Conservation (phyloP, 2,113 vertebrate genomes). For the Aythya baeri region DNA sequence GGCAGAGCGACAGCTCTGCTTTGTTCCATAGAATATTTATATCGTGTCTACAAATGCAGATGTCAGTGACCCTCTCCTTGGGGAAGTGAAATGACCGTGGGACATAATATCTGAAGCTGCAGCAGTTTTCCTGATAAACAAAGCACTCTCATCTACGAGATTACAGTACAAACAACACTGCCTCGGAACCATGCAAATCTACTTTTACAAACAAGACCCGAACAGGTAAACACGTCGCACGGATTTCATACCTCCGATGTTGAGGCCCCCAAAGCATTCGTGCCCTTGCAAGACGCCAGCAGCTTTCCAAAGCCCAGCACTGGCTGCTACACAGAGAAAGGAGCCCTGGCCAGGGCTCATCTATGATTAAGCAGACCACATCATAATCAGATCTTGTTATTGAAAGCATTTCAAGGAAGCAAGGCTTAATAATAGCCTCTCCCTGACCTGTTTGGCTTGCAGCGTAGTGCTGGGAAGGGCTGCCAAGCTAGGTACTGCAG, state of each 20-base stretch:
- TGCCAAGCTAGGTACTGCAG: not conserved
- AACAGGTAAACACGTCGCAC: not conserved
- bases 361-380: conserved; percentile 12
- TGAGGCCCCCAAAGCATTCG: not conserved
- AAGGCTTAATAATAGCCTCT: conserved; percentile 20
- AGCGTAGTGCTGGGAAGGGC: not conserved
- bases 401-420: conserved; percentile 14
- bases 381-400: conserved; percentile 29
- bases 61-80: not conserved
- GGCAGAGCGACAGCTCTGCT: not conserved
- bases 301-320: conserved; percentile 9
- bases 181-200: not conserved
- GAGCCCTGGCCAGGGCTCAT: not conserved
- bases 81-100: not conserved
- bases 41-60: not conserved
- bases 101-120: not conserved
- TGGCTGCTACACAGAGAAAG: not conserved
- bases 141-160: not conserved
- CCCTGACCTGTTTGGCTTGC: not conserved
- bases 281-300: not conserved
- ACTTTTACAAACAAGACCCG: not conserved
- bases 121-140: not conserved
- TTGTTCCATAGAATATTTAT: not conserved
- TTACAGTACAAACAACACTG: not conserved
- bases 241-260: not conserved